Base-by-base conservation (phyloP, 2,888 invertebrate species). In the Sclerodermus sp. region DNA sequence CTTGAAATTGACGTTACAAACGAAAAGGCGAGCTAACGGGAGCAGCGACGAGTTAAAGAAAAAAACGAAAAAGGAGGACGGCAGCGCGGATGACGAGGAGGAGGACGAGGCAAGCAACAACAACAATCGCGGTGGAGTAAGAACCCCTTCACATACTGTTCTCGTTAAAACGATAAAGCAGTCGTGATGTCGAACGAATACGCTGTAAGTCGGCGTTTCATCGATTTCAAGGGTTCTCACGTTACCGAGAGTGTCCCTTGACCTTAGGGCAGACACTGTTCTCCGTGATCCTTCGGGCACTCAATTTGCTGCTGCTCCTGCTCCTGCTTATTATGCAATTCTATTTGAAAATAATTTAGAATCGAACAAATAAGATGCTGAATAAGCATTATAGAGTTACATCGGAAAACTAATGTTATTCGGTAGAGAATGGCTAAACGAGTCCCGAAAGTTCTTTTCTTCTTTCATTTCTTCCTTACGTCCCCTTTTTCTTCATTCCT, bases 1-100 rank as follows among this genome's bases (percentile, higher is more conserved):
- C 60, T 83, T 95, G 77, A 94, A 93, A 82, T 82, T 93, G 73
- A 90, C 93, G 73, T 89, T 95, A 76, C 91, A 93, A 81, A 90
- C 90, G 66, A 94, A 93, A 78, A 85, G 93, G 74, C 62, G 76
- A 57, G 75, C 66, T 8, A 70, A 73, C 54, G 61, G 68, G 9
- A 67, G 70, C 60, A 53, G 65, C 17, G 74, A 76, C 48, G 76
- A 76, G 17, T 47, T 65, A 3, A 68, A 64, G 50, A 78, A 78
- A 53, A 73, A 67, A 51, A 55, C 71, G 48, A 70, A 64, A 49
- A 78, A 73, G 53, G 80, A 80, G 58, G 78, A 79, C 47, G 78
- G 76, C 9, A 76, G 76, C 51, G 77, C 74, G 30, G 78, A 76
- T 55, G 78, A 79, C 55, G 77, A 78, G 49, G 77, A 76, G 49